Conservation (phyloP, 30 jellyfish, hydroid and myxozoan genomes). For the Aurelia sp. region DNA sequence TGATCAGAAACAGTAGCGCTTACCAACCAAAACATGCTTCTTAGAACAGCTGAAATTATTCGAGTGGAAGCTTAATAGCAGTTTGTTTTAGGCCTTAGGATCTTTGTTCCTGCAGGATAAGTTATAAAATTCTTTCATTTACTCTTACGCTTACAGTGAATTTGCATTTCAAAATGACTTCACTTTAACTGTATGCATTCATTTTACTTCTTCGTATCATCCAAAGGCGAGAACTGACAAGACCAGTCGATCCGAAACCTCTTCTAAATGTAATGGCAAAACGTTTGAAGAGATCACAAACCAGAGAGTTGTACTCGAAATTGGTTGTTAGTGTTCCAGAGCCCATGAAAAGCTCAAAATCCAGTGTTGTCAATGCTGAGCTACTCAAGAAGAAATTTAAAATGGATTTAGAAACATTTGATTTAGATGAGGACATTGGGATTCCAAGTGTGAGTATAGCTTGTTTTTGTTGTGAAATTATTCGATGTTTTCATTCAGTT, state of each 20-base stretch:
- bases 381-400: constrained; percentile 13
- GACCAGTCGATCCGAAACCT: constrained; percentile 10
- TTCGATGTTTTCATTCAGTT: too few relatives aligned
- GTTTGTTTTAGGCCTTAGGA: too few relatives aligned
- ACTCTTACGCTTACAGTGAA: too few relatives aligned
- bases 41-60: too few relatives aligned
- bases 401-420: not conserved
- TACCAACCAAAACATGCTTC: too few relatives aligned
- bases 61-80: too few relatives aligned
- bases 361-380: not conserved
- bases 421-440: not conserved
- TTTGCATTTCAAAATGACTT: too few relatives aligned
- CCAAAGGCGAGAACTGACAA: constrained; percentile 21
- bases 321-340: constrained; percentile 27
- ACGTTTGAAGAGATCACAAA: not conserved
- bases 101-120: too few relatives aligned
- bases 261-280: constrained; percentile 19
- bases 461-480: not conserved
- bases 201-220: not conserved
- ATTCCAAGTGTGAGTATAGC: not conserved
- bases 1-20: too few relatives aligned
- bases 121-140: too few relatives aligned
- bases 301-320: constrained; percentile 7
- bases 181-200: not conserved
- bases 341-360: not conserved